Percentiles rank a stretch among this genome's conserved stretches.
Conservation (phyloP, 2,113 vertebrate species). For the Poeciliopsis turrubarensis region DNA sequence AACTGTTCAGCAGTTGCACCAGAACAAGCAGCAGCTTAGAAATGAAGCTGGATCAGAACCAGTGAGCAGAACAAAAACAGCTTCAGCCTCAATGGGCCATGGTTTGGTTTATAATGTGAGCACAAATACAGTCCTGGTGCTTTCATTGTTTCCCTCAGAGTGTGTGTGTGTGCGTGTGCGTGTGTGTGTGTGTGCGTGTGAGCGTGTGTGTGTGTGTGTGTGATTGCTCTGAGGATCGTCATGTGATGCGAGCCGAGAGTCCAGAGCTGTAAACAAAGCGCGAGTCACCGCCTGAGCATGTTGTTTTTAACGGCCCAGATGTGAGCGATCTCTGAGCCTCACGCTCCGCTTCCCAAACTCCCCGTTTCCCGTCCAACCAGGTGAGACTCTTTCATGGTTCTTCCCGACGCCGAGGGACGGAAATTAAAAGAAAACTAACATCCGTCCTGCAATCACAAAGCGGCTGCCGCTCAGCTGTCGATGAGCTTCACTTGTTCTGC, state of each 20-base stretch:
- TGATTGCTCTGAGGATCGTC: conserved; percentile 12
- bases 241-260: neutral
- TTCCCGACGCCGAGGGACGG: too few relatives aligned
- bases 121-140: conserved; percentile 1
- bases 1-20: neutral
- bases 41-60: neutral
- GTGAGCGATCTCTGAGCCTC: neutral
- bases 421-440: neutral
- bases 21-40: neutral
- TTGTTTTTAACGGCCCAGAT: conserved; percentile 8
- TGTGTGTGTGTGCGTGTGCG: neutral
- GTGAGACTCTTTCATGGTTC: neutral
- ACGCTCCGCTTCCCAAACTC: neutral
- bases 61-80: neutral
- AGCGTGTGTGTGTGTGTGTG: neutral
- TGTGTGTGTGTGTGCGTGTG: too few relatives aligned
- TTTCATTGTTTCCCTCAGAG: neutral
- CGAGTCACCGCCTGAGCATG: neutral
- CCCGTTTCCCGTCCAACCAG: neutral
- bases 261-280: neutral
- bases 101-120: neutral
- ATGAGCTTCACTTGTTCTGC: neutral
- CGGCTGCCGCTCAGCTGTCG: neutral
- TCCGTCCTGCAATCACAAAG: neutral
- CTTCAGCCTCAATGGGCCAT: too few relatives aligned